Percentiles rank a stretch among this genome's conserved stretches.
Conservation (phyloP, 2,797 vertebrate genomes). For the Acrossocheilus fasciatus region DNA sequence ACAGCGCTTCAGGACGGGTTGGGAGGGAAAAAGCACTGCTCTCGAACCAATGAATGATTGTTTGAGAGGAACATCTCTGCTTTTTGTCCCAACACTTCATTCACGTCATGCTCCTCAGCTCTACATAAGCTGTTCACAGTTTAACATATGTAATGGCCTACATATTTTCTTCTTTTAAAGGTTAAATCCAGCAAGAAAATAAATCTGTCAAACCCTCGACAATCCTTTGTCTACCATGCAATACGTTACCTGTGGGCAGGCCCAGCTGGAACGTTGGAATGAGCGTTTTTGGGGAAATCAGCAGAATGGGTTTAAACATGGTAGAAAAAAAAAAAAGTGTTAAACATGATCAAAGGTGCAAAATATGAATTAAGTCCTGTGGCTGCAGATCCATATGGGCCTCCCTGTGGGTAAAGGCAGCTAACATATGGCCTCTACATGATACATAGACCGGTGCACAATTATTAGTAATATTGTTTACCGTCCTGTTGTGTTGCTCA, state of each 20-base stretch:
- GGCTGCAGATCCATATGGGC: constrained; percentile 11
- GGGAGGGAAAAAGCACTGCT: neutral
- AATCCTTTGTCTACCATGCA: constrained; percentile 43
- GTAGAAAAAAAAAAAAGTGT: neutral
- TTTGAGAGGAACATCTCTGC: constrained; percentile 40
- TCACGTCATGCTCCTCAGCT: constrained; percentile 15
- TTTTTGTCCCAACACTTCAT: constrained; percentile 18
- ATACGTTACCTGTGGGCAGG: constrained; percentile 31
- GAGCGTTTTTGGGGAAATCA: neutral
- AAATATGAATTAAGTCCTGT: neutral
- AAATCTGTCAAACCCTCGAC: constrained; percentile 34
- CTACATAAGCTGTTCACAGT: constrained; percentile 32
- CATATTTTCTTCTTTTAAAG: constrained; percentile 42
- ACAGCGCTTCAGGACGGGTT: constrained; percentile 37
- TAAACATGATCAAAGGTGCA: neutral
- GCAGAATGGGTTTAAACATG: constrained; percentile 1
- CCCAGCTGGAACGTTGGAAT: neutral
- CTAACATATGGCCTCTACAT: constrained; percentile 20
- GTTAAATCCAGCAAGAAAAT: constrained; percentile 17
- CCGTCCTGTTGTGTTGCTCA: neutral
- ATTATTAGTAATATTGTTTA: constrained; percentile 21
- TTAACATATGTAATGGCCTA: constrained; percentile 15
- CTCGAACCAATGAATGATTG: constrained; percentile 27
- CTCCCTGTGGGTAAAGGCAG: constrained; percentile 35
- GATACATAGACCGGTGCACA: constrained; percentile 32